Evolutionary conservation across 2,797 vertebrate genomes (phyloP).

Genomic region (Crenichthys baileyi): DNA sequence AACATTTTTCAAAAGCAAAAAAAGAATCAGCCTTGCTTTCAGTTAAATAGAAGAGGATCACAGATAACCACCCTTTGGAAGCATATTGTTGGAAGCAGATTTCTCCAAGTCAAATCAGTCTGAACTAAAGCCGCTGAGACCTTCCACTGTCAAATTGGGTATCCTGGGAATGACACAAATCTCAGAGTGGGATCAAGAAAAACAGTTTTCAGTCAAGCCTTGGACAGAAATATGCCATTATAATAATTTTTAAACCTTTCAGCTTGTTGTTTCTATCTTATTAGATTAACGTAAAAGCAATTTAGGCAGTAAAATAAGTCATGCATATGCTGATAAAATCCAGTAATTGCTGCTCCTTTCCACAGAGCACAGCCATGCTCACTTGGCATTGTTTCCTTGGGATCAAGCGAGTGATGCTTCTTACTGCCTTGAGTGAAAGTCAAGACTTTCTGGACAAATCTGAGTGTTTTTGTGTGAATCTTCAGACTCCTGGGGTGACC

Average conservation of each 20-base stretch:
- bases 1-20: too few relatives aligned
- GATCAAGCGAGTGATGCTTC: neutral
- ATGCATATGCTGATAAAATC: neutral
- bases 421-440: neutral
- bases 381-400: neutral
- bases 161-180: slow-evolving; percentile 33
- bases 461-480: neutral
- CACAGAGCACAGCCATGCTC: neutral
- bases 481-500: slow-evolving; percentile 6
- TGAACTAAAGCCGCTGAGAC: slow-evolving; percentile 2
- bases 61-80: neutral
- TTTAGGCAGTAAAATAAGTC: neutral
- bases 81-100: slow-evolving; percentile 18
- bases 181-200: slow-evolving; percentile 29
- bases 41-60: too few relatives aligned
- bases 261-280: neutral
- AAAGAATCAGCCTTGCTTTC: too few relatives aligned
- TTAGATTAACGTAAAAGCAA: neutral
- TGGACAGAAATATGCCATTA: too few relatives aligned
- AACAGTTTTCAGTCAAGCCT: neutral
- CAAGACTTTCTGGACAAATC: neutral
- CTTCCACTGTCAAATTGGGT: slow-evolving; percentile 34
- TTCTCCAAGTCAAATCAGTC: slow-evolving; percentile 37
- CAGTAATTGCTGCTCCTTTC: neutral
- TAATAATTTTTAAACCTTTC: too few relatives aligned